phyloP scores from a whole-genome alignment of 2,113 vertebrate species.

The Pao palembangensis region DNA sequence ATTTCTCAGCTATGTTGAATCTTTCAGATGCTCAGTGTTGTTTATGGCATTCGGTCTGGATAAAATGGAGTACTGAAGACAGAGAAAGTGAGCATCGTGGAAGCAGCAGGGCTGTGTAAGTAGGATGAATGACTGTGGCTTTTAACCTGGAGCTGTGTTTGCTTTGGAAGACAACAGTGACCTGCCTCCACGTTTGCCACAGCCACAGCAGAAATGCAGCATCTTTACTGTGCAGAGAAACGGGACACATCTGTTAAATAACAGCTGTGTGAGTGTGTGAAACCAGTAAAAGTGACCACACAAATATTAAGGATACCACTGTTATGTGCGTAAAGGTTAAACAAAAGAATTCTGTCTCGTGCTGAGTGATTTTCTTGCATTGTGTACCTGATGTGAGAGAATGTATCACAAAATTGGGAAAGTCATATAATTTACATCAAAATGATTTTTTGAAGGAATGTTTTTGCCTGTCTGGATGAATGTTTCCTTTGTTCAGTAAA shows the following conservation, averaged over 20 bases:
- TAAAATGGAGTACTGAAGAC: not conserved
- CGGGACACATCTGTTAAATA: conserved; percentile 6
- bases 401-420: conserved; percentile 7
- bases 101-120: conserved; percentile 48
- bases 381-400: conserved; percentile 20
- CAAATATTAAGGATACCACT: conserved; percentile 12
- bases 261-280: not conserved
- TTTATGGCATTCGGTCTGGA: conserved; percentile 5
- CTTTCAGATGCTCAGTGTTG: not conserved
- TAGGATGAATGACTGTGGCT: conserved; percentile 35
- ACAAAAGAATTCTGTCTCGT: conserved; percentile 12
- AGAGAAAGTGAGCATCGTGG: conserved; percentile 17
- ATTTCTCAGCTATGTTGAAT: not conserved
- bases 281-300: conserved; percentile 6
- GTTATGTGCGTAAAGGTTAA: conserved; percentile 10
- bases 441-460: conserved; percentile 28
- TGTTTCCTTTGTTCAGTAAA: conserved; percentile 30
- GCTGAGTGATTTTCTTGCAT: conserved; percentile 21
- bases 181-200: conserved; percentile 38
- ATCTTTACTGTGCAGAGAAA: conserved; percentile 26
- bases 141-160: conserved; percentile 56
- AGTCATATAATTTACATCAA: conserved; percentile 39
- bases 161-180: conserved; percentile 48
- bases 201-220: conserved; percentile 18
- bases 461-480: conserved; percentile 17